phyloP scores from a whole-genome alignment of 2,888 invertebrate species.

The Pycnomerus fuliginosus region DNA sequence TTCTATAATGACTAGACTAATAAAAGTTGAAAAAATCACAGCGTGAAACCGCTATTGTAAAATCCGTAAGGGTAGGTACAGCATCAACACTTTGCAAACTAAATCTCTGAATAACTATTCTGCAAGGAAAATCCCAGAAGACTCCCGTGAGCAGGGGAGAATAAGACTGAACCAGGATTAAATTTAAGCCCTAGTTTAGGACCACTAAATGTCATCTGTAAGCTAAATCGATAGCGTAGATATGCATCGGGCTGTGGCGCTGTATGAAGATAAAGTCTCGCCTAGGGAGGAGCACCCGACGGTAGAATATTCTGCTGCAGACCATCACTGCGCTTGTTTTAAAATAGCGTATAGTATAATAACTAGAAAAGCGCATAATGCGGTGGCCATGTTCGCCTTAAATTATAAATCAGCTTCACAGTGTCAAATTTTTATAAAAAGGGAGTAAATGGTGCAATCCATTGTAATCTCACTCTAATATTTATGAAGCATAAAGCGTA shows the following conservation, averaged over 20 bases:
- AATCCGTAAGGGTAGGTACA: too few relatives aligned
- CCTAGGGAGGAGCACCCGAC: conserved; percentile 9
- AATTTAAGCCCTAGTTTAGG: conserved; percentile 45
- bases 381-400: conserved; percentile 9
- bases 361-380: conserved; percentile 5
- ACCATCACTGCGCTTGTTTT: conserved; percentile 17
- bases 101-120: too few relatives aligned
- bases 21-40: too few relatives aligned
- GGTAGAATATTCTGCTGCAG: conserved; percentile 14
- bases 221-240: conserved; percentile 35
- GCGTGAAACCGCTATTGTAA: too few relatives aligned
- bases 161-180: conserved; percentile 38
- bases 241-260: conserved; percentile 29
- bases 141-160: conserved; percentile 35
- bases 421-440: too few relatives aligned
- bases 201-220: conserved; percentile 35
- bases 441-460: too few relatives aligned
- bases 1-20: too few relatives aligned
- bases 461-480: too few relatives aligned
- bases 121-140: conserved; percentile 20
- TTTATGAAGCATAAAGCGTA: conserved; percentile 13
- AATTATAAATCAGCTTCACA: too few relatives aligned
- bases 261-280: conserved; percentile 21
- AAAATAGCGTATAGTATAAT: conserved; percentile 18
- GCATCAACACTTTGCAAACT: too few relatives aligned